These are phyloP conservation scores for Petrophora chlorosata DNA, from an alignment of 2,888 invertebrate genomes.

Conservation along the genomic window DNA sequence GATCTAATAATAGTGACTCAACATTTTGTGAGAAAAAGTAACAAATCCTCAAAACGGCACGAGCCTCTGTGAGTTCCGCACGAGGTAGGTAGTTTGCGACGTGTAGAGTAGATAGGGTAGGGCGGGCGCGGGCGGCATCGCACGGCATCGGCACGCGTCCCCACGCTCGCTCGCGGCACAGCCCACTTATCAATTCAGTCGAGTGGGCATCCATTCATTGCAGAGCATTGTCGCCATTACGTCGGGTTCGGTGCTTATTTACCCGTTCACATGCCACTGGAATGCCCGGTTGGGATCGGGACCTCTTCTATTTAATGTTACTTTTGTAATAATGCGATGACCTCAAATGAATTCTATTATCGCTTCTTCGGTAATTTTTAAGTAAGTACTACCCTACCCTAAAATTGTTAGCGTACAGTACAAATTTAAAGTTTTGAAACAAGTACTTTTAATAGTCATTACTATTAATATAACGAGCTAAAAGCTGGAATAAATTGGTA, in stretches of 20 bases:
- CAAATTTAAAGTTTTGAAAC: no score
- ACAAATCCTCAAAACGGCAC: no score
- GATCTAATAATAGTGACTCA: no score
- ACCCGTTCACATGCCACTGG: conserved; percentile 65
- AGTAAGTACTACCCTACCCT: no score
- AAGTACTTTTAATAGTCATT: no score
- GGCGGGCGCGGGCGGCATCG: conserved; percentile 12
- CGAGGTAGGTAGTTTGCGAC: conserved; percentile 3
- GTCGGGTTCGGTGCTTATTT: conserved; percentile 72
- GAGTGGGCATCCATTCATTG: conserved; percentile 81
- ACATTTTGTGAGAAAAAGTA: no score
- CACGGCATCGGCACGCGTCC: no score
- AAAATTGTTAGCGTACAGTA: no score
- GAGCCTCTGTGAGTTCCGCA: neutral
- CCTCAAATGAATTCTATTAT: no score
- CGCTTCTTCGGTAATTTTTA: no score
- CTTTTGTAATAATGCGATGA: conserved; percentile 31
- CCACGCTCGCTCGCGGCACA: conserved; percentile 50
- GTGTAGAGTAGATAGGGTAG: conserved; percentile 3
- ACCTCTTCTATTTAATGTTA: conserved; percentile 13
- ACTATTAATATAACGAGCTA: no score
- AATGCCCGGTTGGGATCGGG: conserved; percentile 6
- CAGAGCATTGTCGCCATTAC: conserved; percentile 76
- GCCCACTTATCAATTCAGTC: conserved; percentile 82
- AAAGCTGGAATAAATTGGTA: no score